Evolutionary conservation across 2,797 vertebrate species (phyloP), one percentile per base, ranked within the genome.

Genomic region (Calcarius lapponicus): DNA sequence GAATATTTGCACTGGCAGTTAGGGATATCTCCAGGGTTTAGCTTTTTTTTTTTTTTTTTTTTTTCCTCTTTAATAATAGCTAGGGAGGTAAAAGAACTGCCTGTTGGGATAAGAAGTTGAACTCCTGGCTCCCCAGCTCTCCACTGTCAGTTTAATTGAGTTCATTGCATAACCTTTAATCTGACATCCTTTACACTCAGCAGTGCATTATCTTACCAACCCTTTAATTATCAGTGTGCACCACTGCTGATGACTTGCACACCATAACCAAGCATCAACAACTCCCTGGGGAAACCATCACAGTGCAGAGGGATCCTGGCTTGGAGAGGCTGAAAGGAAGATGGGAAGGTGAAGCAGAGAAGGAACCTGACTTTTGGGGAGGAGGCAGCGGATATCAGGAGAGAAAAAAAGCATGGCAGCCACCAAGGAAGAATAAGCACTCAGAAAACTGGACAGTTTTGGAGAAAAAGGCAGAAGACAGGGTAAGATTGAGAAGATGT

Each of bases 1-100:
- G 90, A 80, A 64, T 91, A 89, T 95, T 89, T 95, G 56, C 81
- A 82, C 56, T 78, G 74, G 32, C 56, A 91, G 78, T 76, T 89
- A 87, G 67, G 28, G 53, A 82, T 61, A 32, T 88, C 67, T 94
- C 66, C 16, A 25, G 62, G 50, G 72, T 56, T 93, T 90, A 92
- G 62, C 13, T 66, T 88, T 45, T 60, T 61, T 65, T 57, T 66
- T 88, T 45, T 60, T 61, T 65, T 57, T 43, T 25, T 36, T 36
- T 36, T 36, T 36, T 26, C 4, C 43, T 50, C 58, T 76, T 66
- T 76, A 80, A 48, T 26, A 38, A 54, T 36, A 72, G 50, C 17
- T 38, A 56, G 15, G 60, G 47, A 90, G 28, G 47, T 40, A 86
- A 78, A 93, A 72, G 24, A 74, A 53, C 38, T 81, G 45, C 32